A percentile compares a stretch with the other conserved stretches of the same genome.
Evolutionary conservation across 2,888 invertebrate genomes (phyloP).

Genomic region (Hirudinaria manillensis): DNA sequence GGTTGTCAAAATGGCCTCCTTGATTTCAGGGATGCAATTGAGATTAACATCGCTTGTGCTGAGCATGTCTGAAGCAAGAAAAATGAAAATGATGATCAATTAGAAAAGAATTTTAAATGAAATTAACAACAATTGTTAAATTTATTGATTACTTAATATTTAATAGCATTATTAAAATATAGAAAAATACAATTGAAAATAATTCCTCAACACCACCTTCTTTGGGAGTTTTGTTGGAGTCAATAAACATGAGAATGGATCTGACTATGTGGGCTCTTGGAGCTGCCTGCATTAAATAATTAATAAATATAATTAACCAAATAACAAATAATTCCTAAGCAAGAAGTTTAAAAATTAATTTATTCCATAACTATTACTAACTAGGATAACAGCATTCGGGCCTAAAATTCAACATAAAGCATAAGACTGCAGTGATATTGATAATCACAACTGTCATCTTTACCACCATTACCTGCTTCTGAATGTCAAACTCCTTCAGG

Average conservation of each 20-base stretch:
- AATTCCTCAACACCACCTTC: background rate
- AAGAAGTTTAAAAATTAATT: too few relatives aligned
- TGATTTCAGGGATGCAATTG: too few relatives aligned
- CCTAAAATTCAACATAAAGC: too few relatives aligned
- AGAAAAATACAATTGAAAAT: too few relatives aligned
- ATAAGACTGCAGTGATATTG: background rate
- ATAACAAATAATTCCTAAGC: too few relatives aligned
- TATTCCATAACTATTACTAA: too few relatives aligned
- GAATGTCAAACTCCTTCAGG: constrained; percentile 17
- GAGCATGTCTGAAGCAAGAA: too few relatives aligned
- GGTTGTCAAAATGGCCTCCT: background rate
- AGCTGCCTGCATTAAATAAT: background rate
- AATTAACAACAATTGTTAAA: background rate
- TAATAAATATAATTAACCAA: background rate
- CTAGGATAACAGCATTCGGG: too few relatives aligned
- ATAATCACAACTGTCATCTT: background rate
- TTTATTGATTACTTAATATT: background rate
- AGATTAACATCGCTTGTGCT: too few relatives aligned
- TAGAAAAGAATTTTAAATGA: too few relatives aligned
- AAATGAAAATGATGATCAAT: too few relatives aligned
- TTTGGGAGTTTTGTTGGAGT: background rate
- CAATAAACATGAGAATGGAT: background rate
- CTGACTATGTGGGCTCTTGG: constrained; percentile 1
- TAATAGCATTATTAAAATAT: too few relatives aligned
- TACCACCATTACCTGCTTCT: constrained; percentile 18